Conservation (phyloP, 2,797 vertebrate genomes). For the Crax fasciolata region DNA sequence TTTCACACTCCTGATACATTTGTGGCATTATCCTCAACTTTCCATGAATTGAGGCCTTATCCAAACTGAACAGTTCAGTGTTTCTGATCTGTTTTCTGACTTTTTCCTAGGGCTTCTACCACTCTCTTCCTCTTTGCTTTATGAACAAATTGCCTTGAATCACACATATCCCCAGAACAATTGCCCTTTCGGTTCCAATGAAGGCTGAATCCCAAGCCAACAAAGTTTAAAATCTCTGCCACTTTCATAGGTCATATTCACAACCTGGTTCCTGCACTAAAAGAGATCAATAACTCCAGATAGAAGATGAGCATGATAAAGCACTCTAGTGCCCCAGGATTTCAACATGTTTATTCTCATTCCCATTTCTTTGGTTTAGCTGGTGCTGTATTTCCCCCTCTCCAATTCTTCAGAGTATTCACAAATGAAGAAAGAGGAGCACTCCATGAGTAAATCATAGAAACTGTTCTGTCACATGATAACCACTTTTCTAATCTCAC, state of each 20-base stretch:
- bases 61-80: background rate
- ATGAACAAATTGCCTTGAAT: constrained; percentile 4
- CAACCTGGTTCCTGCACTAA: background rate
- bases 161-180: fast-evolving
- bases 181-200: background rate
- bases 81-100: background rate
- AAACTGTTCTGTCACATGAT: constrained; percentile 11
- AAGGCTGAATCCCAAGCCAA: background rate
- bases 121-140: background rate
- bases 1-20: background rate
- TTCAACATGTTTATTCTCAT: constrained; percentile 25
- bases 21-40: background rate
- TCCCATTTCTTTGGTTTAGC: constrained; percentile 38
- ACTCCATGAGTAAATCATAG: constrained; percentile 15
- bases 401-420: background rate
- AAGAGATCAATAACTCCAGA: constrained; percentile 11
- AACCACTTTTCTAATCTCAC: constrained; percentile 16
- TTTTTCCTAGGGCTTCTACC: background rate
- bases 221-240: constrained; percentile 33
- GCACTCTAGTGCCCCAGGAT: background rate
- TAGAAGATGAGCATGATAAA: constrained; percentile 31
- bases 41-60: background rate
- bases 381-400: background rate
- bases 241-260: constrained; percentile 32
- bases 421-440: background rate